Evolutionary conservation across 2,888 invertebrate species (phyloP).

Genomic region (Frankliniella intonsa): DNA sequence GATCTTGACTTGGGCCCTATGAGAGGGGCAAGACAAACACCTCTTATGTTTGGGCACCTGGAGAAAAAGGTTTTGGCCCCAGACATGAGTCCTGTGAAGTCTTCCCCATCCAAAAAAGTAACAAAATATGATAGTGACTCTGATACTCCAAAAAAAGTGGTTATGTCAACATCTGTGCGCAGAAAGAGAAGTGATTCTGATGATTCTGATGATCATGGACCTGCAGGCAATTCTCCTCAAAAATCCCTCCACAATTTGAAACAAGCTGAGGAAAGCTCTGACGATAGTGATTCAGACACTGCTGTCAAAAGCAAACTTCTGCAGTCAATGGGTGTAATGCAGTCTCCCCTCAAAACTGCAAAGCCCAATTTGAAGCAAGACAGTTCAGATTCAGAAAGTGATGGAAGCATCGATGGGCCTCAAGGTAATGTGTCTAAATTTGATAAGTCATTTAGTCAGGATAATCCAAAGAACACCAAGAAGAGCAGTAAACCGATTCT

Average conservation of each 20-base stretch:
- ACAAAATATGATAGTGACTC: not conserved
- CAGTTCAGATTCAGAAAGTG: slow-evolving; percentile 1
- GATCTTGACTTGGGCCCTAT: not conserved
- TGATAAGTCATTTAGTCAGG: too few species aligned
- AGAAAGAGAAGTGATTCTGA: not conserved
- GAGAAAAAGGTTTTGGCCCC: not conserved
- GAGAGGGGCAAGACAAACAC: not conserved
- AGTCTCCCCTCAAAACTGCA: not conserved
- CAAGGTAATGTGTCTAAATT: too few species aligned
- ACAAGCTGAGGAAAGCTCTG: not conserved
- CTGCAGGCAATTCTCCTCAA: not conserved
- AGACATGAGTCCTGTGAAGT: not conserved
- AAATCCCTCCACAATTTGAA: too few species aligned
- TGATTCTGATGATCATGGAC: not conserved
- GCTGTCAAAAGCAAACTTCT: not conserved
- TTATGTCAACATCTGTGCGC: not conserved
- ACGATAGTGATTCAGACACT: not conserved
- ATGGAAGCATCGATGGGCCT: not conserved
- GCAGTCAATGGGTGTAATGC: not conserved
- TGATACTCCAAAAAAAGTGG: not conserved
- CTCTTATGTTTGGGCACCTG: not conserved
- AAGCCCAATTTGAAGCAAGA: not conserved
- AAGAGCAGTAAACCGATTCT: too few species aligned
- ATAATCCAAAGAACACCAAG: too few species aligned
- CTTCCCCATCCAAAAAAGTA: not conserved